Conservation (phyloP, 2,113 vertebrate species). For the Dipodomys spectabilis region DNA sequence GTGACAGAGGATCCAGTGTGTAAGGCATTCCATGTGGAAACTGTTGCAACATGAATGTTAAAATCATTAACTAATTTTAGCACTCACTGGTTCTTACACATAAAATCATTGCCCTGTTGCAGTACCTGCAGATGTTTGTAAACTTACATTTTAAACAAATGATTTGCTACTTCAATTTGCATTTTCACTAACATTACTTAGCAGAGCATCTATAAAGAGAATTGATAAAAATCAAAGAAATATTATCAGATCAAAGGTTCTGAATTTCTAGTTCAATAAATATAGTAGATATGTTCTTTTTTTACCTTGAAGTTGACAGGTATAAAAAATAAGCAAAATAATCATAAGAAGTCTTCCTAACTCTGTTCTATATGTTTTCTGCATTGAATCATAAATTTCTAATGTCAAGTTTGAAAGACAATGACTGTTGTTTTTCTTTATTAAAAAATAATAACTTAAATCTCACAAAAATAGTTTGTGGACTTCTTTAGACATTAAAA, state of each 20-base stretch:
- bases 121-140: slow-evolving; percentile 27
- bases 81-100: background rate
- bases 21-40: slow-evolving; percentile 18
- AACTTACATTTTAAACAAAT: slow-evolving; percentile 30
- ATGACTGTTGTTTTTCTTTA: background rate
- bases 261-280: background rate
- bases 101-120: slow-evolving; percentile 29
- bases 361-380: background rate
- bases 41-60: slow-evolving; percentile 5
- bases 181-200: slow-evolving; percentile 16
- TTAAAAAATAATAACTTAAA: background rate
- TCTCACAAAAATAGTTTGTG: background rate
- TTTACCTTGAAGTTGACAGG: background rate
- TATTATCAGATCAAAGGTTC: background rate
- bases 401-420: background rate
- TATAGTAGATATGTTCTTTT: background rate
- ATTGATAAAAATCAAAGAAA: slow-evolving; percentile 35
- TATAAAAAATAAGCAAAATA: background rate
- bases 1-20: slow-evolving; percentile 31
- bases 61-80: slow-evolving; percentile 3
- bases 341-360: background rate
- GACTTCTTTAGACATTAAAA: background rate
- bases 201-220: background rate
- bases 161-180: background rate
- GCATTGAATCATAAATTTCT: background rate